These are phyloP conservation scores for Drosophila parabipectinata DNA, from an alignment of 1,140 invertebrate genomes.

Conservation along the genomic window DNA sequence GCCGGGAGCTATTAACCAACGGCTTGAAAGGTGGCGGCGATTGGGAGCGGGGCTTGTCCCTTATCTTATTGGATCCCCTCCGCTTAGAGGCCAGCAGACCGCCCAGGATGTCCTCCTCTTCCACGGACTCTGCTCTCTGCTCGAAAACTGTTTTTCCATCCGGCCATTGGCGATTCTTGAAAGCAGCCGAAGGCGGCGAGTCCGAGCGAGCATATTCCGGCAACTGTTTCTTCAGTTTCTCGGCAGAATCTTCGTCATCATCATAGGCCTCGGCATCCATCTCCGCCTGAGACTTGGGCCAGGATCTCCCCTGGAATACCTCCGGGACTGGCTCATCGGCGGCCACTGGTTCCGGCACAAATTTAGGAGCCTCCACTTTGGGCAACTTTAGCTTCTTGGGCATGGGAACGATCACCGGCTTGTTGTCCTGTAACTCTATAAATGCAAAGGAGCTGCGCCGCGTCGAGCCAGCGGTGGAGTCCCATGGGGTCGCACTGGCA, in stretches of 20 bases:
- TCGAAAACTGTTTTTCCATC: constrained; percentile 73
- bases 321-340: constrained; percentile 62
- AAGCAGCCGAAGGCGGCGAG: constrained; percentile 58
- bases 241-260: constrained; percentile 28
- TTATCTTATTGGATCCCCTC: constrained; percentile 14
- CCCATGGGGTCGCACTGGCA: constrained; percentile 25
- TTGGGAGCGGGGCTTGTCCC: constrained; percentile 63
- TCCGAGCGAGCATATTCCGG: constrained; percentile 70
- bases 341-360: constrained; percentile 46
- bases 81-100: constrained; percentile 30
- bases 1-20: constrained; percentile 38
- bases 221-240: constrained; percentile 34
- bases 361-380: constrained; percentile 51
- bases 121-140: constrained; percentile 21
- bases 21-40: constrained; percentile 66
- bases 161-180: constrained; percentile 75
- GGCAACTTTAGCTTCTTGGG: constrained; percentile 72
- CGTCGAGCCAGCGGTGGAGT: constrained; percentile 65
- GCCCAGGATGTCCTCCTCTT: constrained; percentile 47
- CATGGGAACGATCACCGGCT: constrained; percentile 78
- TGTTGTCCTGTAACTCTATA: constrained; percentile 78
- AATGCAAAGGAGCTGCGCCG: constrained; percentile 82
- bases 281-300: constrained; percentile 65
- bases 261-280: constrained; percentile 20
- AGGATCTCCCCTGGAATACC: constrained; percentile 72